Conservation (phyloP, 2,797 vertebrate genomes). For the Echeneis naucrates region DNA sequence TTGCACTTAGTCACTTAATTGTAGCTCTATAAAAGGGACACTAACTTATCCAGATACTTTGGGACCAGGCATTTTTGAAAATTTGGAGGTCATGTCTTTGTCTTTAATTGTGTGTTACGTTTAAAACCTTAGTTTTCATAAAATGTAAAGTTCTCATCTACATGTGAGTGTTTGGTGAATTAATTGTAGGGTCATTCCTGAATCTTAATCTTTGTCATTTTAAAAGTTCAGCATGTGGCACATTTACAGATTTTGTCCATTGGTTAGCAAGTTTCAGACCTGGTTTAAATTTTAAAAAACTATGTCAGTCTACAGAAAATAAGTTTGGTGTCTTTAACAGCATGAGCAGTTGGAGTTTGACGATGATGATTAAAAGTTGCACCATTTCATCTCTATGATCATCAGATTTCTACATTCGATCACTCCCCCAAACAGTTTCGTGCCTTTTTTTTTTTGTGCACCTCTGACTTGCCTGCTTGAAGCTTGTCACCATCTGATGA, state of each 20-base stretch:
- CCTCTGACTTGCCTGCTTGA: constrained; percentile 63
- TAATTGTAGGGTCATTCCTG: constrained; percentile 14
- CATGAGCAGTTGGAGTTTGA: constrained; percentile 8
- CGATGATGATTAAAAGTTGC: neutral
- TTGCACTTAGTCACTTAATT: constrained; percentile 61
- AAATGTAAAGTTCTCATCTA: constrained; percentile 34
- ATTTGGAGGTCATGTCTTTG: constrained; percentile 14
- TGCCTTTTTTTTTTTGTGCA: constrained; percentile 83
- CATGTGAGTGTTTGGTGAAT: constrained; percentile 27
- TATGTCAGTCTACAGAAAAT: neutral
- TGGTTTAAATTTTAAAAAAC: constrained; percentile 4
- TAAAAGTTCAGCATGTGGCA: neutral
- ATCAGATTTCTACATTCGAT: constrained; percentile 26
- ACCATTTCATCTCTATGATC: constrained; percentile 8
- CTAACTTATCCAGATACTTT: constrained; percentile 59
- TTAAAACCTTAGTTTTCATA: constrained; percentile 30
- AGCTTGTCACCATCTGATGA: constrained; percentile 76
- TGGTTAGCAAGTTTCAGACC: neutral
- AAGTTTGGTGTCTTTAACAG: neutral
- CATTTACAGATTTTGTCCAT: neutral
- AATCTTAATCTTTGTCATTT: constrained; percentile 3
- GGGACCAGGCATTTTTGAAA: constrained; percentile 40
- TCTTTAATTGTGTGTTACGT: constrained; percentile 41
- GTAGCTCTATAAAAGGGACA: constrained; percentile 74
- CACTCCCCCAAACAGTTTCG: constrained; percentile 54